Evolutionary conservation across 2,888 invertebrate genomes (phyloP).

Genomic region (Ischnus inquisitorius): DNA sequence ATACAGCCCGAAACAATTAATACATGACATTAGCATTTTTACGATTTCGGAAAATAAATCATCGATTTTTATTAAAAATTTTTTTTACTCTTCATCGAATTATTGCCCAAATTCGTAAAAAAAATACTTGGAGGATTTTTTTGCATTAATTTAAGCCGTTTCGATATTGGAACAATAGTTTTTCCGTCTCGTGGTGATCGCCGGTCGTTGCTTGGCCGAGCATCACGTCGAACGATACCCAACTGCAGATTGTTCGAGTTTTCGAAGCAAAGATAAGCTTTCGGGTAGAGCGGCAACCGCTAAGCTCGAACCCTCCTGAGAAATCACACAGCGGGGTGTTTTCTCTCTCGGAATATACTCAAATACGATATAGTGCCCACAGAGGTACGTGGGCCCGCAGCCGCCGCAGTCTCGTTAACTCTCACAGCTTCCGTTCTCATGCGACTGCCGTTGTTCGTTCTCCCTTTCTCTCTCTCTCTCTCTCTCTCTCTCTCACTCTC

Average conservation of each 20-base stretch:
- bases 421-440: constrained; percentile 54
- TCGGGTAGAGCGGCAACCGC: constrained; percentile 63
- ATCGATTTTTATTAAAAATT: not conserved
- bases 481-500: not conserved
- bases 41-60: not conserved
- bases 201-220: constrained; percentile 17
- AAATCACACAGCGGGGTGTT: constrained; percentile 69
- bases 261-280: constrained; percentile 43
- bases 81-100: not conserved
- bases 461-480: not conserved
- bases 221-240: constrained; percentile 13
- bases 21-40: not conserved
- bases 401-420: constrained; percentile 63
- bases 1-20: not conserved
- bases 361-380: constrained; percentile 47
- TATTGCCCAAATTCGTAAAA: not conserved
- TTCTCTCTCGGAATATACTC: constrained; percentile 40
- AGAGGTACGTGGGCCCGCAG: constrained; percentile 45
- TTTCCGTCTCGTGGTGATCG: constrained; percentile 42
- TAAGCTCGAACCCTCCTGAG: constrained; percentile 73
- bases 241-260: constrained; percentile 31
- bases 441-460: constrained; percentile 17
- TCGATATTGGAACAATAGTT: constrained; percentile 52
- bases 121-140: not conserved
- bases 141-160: constrained; percentile 28